Evolutionary conservation across 2,888 invertebrate genomes (phyloP).

Genomic region (Tetheella fluctuosa): DNA sequence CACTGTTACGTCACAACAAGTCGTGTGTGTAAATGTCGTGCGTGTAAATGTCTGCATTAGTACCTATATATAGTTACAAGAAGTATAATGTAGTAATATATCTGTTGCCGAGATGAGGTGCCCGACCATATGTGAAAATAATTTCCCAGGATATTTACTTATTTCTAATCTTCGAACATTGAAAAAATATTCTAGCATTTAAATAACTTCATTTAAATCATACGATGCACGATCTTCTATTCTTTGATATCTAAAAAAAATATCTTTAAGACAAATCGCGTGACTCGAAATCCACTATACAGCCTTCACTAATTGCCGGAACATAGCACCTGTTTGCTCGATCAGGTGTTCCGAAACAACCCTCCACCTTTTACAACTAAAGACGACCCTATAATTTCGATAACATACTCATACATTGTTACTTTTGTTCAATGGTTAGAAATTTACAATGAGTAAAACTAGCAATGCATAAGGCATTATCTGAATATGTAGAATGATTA

Average conservation of each 20-base stretch:
- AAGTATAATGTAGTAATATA: too few relatives aligned
- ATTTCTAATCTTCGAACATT: too few relatives aligned
- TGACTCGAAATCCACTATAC: constrained; percentile 35
- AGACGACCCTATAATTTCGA: background rate
- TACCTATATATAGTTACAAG: too few relatives aligned
- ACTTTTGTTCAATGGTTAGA: constrained; percentile 4
- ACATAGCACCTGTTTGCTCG: constrained; percentile 58
- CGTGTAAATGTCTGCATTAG: too few relatives aligned
- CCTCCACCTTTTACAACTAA: constrained; percentile 28
- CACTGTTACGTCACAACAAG: too few relatives aligned
- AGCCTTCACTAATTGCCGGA: constrained; percentile 21
- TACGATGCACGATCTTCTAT: background rate
- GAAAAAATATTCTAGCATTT: background rate
- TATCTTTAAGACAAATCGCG: constrained; percentile 42
- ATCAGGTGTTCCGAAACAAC: constrained; percentile 58
- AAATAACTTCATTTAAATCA: background rate
- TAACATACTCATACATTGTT: constrained; percentile 29
- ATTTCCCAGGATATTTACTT: too few relatives aligned
- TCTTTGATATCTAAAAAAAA: constrained; percentile 12
- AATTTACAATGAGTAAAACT: background rate
- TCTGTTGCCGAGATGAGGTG: too few relatives aligned
- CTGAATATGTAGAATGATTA: background rate
- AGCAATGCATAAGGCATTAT: constrained; percentile 23
- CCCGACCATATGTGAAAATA: too few relatives aligned
- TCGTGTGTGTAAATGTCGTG: too few relatives aligned